Evolutionary conservation across 2,797 vertebrate genomes (phyloP).

Genomic region (Syncerus caffer): DNA sequence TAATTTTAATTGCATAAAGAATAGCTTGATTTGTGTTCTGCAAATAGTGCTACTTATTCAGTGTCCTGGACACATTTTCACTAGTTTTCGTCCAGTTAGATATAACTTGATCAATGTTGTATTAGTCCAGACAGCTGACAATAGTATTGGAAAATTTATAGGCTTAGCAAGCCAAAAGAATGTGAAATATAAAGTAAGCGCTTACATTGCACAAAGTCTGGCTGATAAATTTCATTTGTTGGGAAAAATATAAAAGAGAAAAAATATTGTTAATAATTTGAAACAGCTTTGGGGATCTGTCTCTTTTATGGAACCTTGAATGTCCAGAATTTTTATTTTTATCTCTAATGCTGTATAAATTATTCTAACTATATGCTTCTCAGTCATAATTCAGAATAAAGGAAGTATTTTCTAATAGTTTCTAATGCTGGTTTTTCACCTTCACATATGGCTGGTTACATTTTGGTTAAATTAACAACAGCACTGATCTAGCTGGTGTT

Average conservation of each 20-base stretch:
- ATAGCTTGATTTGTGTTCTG: background rate
- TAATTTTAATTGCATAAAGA: conserved; percentile 12
- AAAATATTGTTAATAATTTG: background rate
- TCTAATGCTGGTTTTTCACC: conserved; percentile 14
- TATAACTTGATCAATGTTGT: conserved; percentile 23
- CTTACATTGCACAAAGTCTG: background rate
- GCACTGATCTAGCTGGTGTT: background rate
- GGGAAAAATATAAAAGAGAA: conserved; percentile 22
- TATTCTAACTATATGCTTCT: conserved; percentile 20
- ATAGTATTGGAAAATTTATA: background rate
- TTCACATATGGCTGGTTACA: background rate
- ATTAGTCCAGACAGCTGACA: conserved; percentile 22
- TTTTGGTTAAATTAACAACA: conserved; percentile 57
- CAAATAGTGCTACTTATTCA: background rate
- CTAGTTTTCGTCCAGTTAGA: conserved; percentile 37
- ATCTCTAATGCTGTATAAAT: background rate
- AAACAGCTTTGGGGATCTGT: background rate
- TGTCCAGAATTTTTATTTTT: conserved; percentile 42
- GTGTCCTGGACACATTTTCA: conserved; percentile 29
- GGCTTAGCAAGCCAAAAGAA: conserved; percentile 32
- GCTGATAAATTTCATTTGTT: conserved; percentile 48
- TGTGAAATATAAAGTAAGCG: background rate
- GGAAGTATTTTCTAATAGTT: conserved; percentile 22
- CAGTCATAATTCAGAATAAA: conserved; percentile 16
- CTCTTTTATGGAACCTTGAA: background rate